phyloP scores from a whole-genome alignment of 2,113 vertebrate species.

The Mesitornis unicolor region DNA sequence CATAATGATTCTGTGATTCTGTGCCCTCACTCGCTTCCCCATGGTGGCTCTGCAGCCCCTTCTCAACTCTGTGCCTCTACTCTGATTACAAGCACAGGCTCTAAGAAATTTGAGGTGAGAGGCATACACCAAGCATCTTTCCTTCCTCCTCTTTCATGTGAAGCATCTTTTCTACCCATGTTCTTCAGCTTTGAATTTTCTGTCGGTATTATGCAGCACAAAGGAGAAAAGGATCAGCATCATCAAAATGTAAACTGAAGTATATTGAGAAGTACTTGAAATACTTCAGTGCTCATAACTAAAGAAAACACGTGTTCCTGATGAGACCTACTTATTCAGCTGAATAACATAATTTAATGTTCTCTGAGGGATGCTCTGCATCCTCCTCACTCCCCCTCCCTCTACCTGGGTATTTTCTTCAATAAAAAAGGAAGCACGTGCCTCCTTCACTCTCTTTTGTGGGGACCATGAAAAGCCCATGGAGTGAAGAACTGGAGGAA shows the following conservation, averaged over 20 bases:
- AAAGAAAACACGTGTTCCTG: background rate
- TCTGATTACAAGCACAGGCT: too few relatives aligned
- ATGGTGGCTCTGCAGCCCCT: too few relatives aligned
- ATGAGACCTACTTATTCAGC: background rate
- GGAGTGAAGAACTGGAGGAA: background rate
- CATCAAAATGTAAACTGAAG: fast-evolving
- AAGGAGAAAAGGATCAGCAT: background rate
- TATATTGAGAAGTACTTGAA: fast-evolving
- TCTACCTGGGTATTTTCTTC: background rate
- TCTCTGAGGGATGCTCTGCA: background rate
- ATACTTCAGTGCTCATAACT: background rate
- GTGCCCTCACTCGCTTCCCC: fast-evolving
- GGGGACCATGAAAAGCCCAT: background rate
- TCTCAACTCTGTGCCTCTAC: fast-evolving
- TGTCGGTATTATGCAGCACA: fast-evolving
- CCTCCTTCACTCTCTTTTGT: background rate
- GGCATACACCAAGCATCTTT: fast-evolving
- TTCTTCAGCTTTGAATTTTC: background rate
- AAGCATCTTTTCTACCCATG: fast-evolving
- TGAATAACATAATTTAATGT: background rate
- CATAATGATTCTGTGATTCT: too few relatives aligned
- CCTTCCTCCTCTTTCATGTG: fast-evolving
- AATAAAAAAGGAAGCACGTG: background rate
- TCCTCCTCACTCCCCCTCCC: background rate
- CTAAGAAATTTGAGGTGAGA: background rate